Evolutionary conservation across 2,888 invertebrate species (phyloP), one percentile per base, ranked within the genome.

Genomic region (Octonoba sinensis): DNA sequence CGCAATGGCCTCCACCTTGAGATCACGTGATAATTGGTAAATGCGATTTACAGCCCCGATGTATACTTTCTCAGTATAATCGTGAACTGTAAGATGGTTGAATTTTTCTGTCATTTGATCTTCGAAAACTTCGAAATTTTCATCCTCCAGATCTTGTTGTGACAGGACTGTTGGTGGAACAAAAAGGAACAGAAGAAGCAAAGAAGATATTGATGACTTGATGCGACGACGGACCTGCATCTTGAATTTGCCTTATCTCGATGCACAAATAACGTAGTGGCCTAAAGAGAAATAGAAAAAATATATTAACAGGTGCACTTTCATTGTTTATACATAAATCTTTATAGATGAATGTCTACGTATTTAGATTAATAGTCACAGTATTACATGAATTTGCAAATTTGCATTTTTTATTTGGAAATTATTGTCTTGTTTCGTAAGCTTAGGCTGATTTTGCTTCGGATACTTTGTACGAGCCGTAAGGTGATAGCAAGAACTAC

Each of bases 11-110:
- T 94, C 93, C 84, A 94, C 91, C 85, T 93, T 93, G 86, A 98
- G 90, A 87, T 96, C 95, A 64, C 95, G 94, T 54, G 96, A 95
- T 67, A 98, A 91, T 89, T 97, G 97, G 89, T 95, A 97, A 85
- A 98, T 92, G 84, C 93, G 92, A 91, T 98, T 97, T 85, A 96
- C 95, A 77, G 95, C 97, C 85, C 97, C 97, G 84, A 97, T 92
- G 91, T 92, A 94, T 24, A 94, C 94, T 85, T 95, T 92, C 84
- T 97, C 97, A 64, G 96, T 96, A 89, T 94, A 93, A 89, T 94
- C 93, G 89, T 97, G 95, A 86, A 97, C 94, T 86, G 95, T 95
- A 86, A 97, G 91, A 89, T 96, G 96, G 90, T 96, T 95, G 90
- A 96, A 93, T 64, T 82, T 83, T 36, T 84, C 85, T 49, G 79